Evolutionary conservation across 1,140 invertebrate genomes (phyloP).

Genomic region (Drosophila lini): DNA sequence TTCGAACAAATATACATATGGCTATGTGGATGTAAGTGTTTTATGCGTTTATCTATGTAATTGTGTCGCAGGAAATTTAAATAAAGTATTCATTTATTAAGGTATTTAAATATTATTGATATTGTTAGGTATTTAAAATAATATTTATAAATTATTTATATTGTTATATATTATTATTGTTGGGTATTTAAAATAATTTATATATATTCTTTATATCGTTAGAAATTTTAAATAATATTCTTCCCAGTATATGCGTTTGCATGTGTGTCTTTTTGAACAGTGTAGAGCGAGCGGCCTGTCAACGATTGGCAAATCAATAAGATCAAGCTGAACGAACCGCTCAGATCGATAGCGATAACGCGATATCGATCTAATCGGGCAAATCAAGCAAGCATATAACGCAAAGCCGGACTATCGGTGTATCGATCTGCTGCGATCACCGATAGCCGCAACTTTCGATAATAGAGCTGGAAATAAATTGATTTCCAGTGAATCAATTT

Average conservation of each 20-base stretch:
- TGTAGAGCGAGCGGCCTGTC: slow-evolving; percentile 32
- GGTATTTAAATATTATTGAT: not conserved
- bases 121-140: too few relatives aligned
- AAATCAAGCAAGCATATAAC: slow-evolving; percentile 23
- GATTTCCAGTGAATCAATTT: too few relatives aligned
- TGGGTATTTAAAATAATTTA: too few relatives aligned
- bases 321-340: slow-evolving; percentile 42
- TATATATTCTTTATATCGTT: not conserved
- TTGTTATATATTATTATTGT: too few relatives aligned
- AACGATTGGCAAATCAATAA: slow-evolving; percentile 45
- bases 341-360: slow-evolving; percentile 4
- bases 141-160: too few relatives aligned
- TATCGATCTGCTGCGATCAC: slow-evolving; percentile 1
- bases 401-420: slow-evolving; percentile 10
- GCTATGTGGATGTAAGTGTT: slow-evolving; percentile 7
- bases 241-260: not conserved
- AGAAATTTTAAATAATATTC: not conserved
- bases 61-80: not conserved
- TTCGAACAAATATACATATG: slow-evolving; percentile 48
- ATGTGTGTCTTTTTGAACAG: not conserved
- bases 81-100: too few relatives aligned
- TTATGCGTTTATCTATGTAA: not conserved
- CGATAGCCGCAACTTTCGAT: not conserved
- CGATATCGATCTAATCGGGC: slow-evolving; percentile 7
- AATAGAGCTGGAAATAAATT: not conserved